Percentiles rank a stretch among this genome's conserved stretches.
phyloP scores from a whole-genome alignment of 2,113 vertebrate genomes.

The Salvelinus fontinalis region DNA sequence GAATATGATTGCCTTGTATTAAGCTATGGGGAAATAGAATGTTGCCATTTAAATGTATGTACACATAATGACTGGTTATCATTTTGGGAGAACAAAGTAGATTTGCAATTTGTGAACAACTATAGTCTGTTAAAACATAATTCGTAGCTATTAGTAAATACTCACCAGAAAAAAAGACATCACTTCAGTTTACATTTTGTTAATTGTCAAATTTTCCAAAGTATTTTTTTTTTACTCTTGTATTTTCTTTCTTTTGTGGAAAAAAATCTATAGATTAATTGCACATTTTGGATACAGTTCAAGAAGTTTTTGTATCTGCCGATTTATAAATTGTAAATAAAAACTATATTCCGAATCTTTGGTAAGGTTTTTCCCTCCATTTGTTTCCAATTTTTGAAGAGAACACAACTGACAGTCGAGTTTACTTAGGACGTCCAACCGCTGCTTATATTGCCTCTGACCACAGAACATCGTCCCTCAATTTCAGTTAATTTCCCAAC shows the following conservation, averaged over 20 bases:
- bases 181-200: conserved; percentile 88
- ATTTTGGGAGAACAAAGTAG: conserved; percentile 66
- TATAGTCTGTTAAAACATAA: conserved; percentile 66
- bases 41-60: conserved; percentile 67
- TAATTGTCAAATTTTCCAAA: conserved; percentile 80
- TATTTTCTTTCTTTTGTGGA: conserved; percentile 76
- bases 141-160: conserved; percentile 78
- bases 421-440: too few relatives aligned
- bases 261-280: conserved; percentile 91
- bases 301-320: conserved; percentile 85
- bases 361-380: conserved; percentile 7
- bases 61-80: conserved; percentile 54
- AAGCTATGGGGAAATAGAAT: conserved; percentile 64
- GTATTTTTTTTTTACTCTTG: conserved; percentile 80
- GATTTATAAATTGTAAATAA: conserved; percentile 83
- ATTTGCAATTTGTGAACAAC: conserved; percentile 58
- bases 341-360: conserved; percentile 80
- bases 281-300: conserved; percentile 97
- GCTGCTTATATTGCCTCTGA: too few relatives aligned
- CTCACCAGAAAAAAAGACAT: conserved; percentile 81
- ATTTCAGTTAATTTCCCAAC: too few relatives aligned
- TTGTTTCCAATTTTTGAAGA: background rate
- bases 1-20: conserved; percentile 72
- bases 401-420: too few relatives aligned
- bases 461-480: too few relatives aligned